phyloP scores from a whole-genome alignment of 2,888 invertebrate genomes.

The Apotomis betuletana region DNA sequence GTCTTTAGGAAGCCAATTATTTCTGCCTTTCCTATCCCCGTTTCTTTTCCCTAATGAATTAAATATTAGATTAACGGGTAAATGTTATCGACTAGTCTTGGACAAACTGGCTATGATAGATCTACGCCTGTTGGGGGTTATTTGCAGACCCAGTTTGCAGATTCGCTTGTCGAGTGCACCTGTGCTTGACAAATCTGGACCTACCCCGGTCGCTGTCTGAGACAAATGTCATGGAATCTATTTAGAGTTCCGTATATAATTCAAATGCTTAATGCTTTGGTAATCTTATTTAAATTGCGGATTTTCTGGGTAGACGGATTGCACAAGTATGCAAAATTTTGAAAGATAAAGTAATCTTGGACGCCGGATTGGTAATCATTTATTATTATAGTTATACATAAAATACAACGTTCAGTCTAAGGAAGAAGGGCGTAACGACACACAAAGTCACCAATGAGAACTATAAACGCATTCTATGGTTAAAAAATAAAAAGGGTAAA shows the following conservation, averaged over 20 bases:
- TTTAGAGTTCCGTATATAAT: constrained; percentile 3
- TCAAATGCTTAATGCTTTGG: neutral
- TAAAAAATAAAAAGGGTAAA: too few species aligned
- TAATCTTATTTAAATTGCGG: constrained; percentile 7
- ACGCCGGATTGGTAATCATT: neutral
- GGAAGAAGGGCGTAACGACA: too few species aligned
- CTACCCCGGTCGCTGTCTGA: constrained; percentile 8
- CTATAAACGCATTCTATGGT: too few species aligned
- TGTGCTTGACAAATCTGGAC: constrained; percentile 29
- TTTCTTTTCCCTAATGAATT: constrained; percentile 48
- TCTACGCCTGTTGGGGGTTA: neutral
- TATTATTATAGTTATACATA: too few species aligned
- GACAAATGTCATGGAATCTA: constrained; percentile 26
- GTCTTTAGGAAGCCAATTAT: constrained; percentile 58
- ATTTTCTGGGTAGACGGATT: neutral
- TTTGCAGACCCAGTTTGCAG: constrained; percentile 20
- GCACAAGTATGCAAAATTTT: neutral
- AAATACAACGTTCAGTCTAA: too few species aligned
- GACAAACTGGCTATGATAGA: constrained; percentile 17
- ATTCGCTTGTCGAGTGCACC: constrained; percentile 23
- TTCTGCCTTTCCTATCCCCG: constrained; percentile 56
- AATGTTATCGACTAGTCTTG: neutral
- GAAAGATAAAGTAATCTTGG: neutral
- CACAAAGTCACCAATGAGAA: too few species aligned
- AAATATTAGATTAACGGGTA: constrained; percentile 35